Base-by-base conservation (phyloP, 2,113 vertebrate species). In the Cathartes aura region DNA sequence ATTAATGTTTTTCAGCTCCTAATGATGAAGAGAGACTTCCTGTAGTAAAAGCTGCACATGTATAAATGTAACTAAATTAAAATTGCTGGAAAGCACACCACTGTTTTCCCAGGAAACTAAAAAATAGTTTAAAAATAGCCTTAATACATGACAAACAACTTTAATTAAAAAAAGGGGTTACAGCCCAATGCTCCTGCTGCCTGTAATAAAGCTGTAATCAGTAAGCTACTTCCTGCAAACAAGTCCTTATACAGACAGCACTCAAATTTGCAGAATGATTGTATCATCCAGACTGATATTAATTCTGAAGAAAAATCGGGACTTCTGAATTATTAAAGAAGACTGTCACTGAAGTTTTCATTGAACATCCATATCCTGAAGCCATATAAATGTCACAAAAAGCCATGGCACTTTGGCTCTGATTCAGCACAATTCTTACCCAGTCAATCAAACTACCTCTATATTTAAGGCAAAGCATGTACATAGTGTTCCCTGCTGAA, bases 311-410 rank as follows among this genome's bases (percentile, higher is more conserved):
- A 96, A 95, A 92, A 96, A 96, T 80, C 0, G 3, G 18, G 75
- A 70, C 56, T 87, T 80, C 59, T 96, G 45, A 96, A 97, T 97
- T 96, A 97, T 96, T 95, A 71, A 97, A 59, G 64, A 82, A 87
- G 48, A 89, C 32, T 82, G 62, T 89, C 81, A 87, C 1, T 50
- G 73, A 89, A 88, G 62, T 91, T 94, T 97, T 93, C 92, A 68
- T 73, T 95, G 94, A 97, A 94, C 73, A 81, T 75, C 52, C 26
- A 0, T 90, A 72, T 74, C 89, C 75, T 76, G 58, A 82, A 73
- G 75, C 75, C 64, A 75, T 89, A 92, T 73, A 81, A 87, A 94
- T 93, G 96, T 90, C 93, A 95, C 38, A 60, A 81, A 93, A 90
- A 94, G 70, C 55, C 96, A 80, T 8, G 4, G 27, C 24, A 52